A percentile compares a stretch with the other conserved stretches of the same genome.
Evolutionary conservation across 2,113 vertebrate genomes (phyloP).

Genomic region (Leptosomus discolor): DNA sequence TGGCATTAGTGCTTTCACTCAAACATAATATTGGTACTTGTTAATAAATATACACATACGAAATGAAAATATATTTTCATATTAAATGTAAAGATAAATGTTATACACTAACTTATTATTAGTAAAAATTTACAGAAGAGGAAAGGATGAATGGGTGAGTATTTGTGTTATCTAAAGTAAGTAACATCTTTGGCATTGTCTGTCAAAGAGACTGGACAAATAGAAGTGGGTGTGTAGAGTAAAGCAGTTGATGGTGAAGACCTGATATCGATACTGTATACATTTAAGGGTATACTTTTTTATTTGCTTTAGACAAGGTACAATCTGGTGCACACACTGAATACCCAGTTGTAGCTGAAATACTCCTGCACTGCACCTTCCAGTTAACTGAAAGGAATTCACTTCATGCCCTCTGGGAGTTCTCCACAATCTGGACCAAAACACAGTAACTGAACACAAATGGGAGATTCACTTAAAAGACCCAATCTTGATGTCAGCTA

Average conservation of each 20-base stretch:
- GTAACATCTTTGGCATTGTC: background rate
- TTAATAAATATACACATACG: background rate
- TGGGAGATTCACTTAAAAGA: background rate
- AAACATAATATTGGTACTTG: background rate
- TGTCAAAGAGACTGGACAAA: background rate
- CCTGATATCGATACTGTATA: background rate
- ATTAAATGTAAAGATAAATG: background rate
- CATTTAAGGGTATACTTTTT: background rate
- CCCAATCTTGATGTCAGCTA: background rate
- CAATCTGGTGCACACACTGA: background rate
- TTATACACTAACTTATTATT: background rate
- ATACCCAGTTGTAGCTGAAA: background rate
- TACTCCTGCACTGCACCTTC: background rate
- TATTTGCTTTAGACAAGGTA: background rate
- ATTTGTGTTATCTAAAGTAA: background rate
- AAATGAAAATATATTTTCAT: background rate
- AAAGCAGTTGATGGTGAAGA: background rate
- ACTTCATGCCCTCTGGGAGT: background rate
- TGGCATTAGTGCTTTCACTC: background rate
- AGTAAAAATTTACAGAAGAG: background rate
- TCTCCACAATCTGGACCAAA: background rate
- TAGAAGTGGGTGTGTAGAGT: background rate
- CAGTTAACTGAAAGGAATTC: background rate
- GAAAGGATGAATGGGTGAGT: background rate
- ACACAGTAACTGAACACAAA: background rate